A percentile compares a stretch with the other conserved stretches of the same genome.
Evolutionary conservation across 2,113 vertebrate genomes (phyloP).

Genomic region (Gasterosteus aculeatus): DNA sequence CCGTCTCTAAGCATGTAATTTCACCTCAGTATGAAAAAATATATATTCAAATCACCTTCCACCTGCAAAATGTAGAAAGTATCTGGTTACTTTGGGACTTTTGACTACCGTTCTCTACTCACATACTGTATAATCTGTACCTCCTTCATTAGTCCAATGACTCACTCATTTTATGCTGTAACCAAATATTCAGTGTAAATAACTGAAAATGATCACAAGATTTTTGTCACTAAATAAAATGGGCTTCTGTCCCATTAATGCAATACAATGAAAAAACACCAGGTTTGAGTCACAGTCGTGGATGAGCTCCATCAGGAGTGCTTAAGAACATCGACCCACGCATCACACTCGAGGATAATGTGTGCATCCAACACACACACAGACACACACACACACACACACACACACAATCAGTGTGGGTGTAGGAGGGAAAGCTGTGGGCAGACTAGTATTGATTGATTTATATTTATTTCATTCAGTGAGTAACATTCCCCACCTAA

Average conservation of each 20-base stretch:
- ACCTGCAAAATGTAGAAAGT: background rate
- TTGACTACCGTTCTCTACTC: background rate
- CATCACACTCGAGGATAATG: slow-evolving; percentile 47
- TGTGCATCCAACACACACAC: slow-evolving; percentile 29
- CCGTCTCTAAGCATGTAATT: background rate
- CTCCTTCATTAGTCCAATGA: background rate
- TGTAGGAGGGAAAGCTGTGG: slow-evolving; percentile 58
- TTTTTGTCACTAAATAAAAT: slow-evolving; percentile 11
- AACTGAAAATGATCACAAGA: slow-evolving; percentile 9
- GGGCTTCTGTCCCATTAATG: slow-evolving; percentile 6
- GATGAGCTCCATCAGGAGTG: slow-evolving; percentile 49
- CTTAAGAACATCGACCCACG: slow-evolving; percentile 61
- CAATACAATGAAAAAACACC: slow-evolving; percentile 41
- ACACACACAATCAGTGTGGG: slow-evolving; percentile 46
- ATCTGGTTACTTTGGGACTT: background rate
- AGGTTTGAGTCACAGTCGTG: slow-evolving; percentile 52
- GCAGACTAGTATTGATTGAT: slow-evolving; percentile 39
- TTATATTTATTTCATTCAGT: background rate
- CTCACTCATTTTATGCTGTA: background rate
- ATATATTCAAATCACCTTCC: background rate
- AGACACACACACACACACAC: slow-evolving; percentile 11
- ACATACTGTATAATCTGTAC: background rate
- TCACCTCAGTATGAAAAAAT: background rate
- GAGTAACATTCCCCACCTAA: background rate
- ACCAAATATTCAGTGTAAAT: slow-evolving; percentile 15